phyloP scores from a whole-genome alignment of 2,797 vertebrate species.

The Erpetoichthys calabaricus region DNA sequence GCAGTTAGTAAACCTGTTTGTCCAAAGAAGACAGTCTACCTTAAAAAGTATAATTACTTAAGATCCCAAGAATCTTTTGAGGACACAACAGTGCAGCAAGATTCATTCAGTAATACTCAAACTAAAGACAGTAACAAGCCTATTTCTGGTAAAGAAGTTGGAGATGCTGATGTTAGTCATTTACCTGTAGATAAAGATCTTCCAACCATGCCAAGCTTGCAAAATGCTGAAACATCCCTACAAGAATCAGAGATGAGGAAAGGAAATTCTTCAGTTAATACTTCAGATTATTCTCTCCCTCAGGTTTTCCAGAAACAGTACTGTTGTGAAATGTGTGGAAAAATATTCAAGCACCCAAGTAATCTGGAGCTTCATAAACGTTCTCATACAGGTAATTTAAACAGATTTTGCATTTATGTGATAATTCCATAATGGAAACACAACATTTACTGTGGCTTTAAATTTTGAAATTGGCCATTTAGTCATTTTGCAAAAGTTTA shows the following conservation, averaged over 20 bases:
- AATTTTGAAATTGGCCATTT: no score
- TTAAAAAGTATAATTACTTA: slow-evolving; percentile 85
- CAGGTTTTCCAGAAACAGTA: slow-evolving; percentile 61
- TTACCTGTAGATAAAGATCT: slow-evolving; percentile 8
- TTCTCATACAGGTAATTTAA: slow-evolving; percentile 78
- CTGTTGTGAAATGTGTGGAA: slow-evolving; percentile 75
- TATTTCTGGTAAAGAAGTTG: not conserved
- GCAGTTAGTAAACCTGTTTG: slow-evolving; percentile 48
- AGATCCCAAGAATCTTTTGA: slow-evolving; percentile 67
- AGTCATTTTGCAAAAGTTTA: no score
- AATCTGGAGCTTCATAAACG: slow-evolving; percentile 92
- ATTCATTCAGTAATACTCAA: slow-evolving; percentile 6
- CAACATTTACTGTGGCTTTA: no score
- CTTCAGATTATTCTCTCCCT: slow-evolving; percentile 35
- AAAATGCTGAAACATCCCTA: not conserved
- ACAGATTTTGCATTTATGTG: not conserved
- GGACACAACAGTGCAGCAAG: slow-evolving; percentile 22
- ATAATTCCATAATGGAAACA: no score
- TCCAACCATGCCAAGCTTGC: slow-evolving; percentile 3
- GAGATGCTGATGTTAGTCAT: slow-evolving; percentile 11
- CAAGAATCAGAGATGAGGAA: slow-evolving; percentile 26
- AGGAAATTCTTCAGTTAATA: slow-evolving; percentile 11
- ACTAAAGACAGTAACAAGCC: slow-evolving; percentile 5
- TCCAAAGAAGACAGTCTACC: slow-evolving; percentile 76
- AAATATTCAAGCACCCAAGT: slow-evolving; percentile 93